Evolutionary conservation across 2,113 vertebrate genomes (phyloP), one percentile per base, ranked within the genome.

Genomic region (Calyptomena viridis): DNA sequence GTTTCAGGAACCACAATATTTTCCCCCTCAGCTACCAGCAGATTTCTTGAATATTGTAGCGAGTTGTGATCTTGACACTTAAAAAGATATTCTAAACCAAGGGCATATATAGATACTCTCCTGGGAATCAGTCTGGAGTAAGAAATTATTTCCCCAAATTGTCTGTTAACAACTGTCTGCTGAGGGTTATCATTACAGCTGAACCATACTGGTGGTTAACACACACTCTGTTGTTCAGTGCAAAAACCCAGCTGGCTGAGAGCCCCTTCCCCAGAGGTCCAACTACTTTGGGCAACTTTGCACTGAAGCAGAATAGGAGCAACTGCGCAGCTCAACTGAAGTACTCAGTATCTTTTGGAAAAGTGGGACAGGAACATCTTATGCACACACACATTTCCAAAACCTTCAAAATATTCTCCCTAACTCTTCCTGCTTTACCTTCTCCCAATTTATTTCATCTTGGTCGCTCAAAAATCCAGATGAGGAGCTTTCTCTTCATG

Each of bases 1-100:
- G 60, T 46, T 93, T 75, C 59, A 67, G 67, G 71, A 93, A 63
- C 60, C 42, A 64, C 76, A 94, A 66, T 39, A 88, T 74, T 76
- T 75, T 58, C 28, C 47, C 39, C 33, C 67, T 84, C 60, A 85
- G 25, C 55, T 71, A 81, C 68, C 66, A 67, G 24, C 5, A 52
- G 77, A 59, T 87, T 92, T 87, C 86, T 78, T 88, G 39, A 87
- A 64, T 72, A 46, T 10, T 52, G 31, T 14, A 55, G 27, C 10
- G 14, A 68, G 73, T 58, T 87, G 52, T 50, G 40, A 42, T 87
- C 62, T 25, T 76, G 27, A 30, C 28, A 82, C 81, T 80, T 84
- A 46, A 35, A 78, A 84, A 68, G 40, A n/a, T 75, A 79, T 37
- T 94, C 90, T 52, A 87, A 87, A 81, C 21, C 42, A 85, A 53